Conservation (phyloP, 2,797 vertebrate genomes). For the Tenualosa ilisha region DNA sequence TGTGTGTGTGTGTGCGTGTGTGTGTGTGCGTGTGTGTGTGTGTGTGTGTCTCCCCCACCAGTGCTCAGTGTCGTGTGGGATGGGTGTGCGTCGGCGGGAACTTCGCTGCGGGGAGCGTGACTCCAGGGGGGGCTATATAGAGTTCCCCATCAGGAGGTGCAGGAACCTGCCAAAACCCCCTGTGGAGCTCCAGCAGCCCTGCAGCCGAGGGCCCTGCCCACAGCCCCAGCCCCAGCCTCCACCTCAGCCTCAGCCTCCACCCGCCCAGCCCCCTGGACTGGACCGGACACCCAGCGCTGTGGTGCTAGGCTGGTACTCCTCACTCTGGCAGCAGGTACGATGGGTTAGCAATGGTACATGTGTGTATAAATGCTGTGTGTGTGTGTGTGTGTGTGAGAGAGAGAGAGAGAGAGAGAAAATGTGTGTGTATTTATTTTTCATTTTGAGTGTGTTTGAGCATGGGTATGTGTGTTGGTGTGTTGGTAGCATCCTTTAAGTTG, state of each 20-base stretch:
- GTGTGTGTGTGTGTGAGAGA: background rate
- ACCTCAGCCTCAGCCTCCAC: background rate
- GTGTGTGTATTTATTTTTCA: background rate
- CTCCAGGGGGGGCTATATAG: constrained; percentile 76
- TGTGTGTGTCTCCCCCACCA: constrained; percentile 46
- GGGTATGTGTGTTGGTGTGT: background rate
- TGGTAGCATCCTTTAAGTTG: background rate
- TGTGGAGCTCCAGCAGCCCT: constrained; percentile 82
- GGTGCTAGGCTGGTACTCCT: constrained; percentile 86
- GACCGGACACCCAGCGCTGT: constrained; percentile 57
- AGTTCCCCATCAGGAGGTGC: constrained; percentile 86
- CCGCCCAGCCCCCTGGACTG: constrained; percentile 29
- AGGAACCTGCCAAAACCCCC: constrained; percentile 83
- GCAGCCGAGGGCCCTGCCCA: constrained; percentile 77
- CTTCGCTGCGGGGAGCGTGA: constrained; percentile 86
- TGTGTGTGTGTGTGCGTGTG: no score
- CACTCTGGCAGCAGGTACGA: constrained; percentile 92
- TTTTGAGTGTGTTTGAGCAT: background rate
- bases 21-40: no score
- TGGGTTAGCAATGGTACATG: background rate
- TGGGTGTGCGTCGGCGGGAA: constrained; percentile 82
- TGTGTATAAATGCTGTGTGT: background rate
- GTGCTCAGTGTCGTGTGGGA: constrained; percentile 89
- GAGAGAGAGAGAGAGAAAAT: background rate
- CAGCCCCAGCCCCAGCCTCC: constrained; percentile 38